Evolutionary conservation across 1,140 invertebrate species (phyloP), one percentile per base, ranked within the genome.

Genomic region (Dendroctonus valens): DNA sequence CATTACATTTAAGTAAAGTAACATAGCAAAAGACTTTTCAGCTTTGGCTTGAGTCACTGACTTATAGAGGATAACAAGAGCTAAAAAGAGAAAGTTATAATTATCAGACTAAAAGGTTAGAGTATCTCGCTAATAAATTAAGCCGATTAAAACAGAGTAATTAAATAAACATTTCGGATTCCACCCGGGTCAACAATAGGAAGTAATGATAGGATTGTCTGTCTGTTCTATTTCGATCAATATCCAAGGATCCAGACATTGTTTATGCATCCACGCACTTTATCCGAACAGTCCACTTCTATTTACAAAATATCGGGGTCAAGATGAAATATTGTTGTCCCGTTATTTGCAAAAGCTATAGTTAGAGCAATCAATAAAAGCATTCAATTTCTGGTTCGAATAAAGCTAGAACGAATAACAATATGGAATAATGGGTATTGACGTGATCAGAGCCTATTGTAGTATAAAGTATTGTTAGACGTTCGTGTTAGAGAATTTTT

Each of bases 131-230:
- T 26, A 26, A 26, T 26, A 26, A 26, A 26, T 26, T 26, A 26
- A 26, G 26, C 26, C 26, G 26, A 26, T 26, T 26, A 44, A 12
- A 40, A 37, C 54, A 42, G 5, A n/a, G 9, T 12, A 11, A 57
- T 15, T 11, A 57, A 38, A 57, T 57, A 41, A 8, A 39, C 41
- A 8, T 57, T 8, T 39, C n/a, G n/a, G n/a, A 7, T 14, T 59
- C 42, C 40, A 39, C 44, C 42, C 48, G 40, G n/a, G 15, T 44
- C 57, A 59, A 59, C 38, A 59, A 59, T 44, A 59, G 44, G 11
- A 14, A 49, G 40, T 59, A 59, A 44, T 44, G 42, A 42, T 15
- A 14, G 15, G 15, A 5, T 26, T 26, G 42, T 39, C 42, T 14
- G 42, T n/a, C 26, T n/a, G 26, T 57, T 40, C 40, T 58, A 40